Evolutionary conservation across 2,888 invertebrate genomes (phyloP).

Genomic region (Neuroscelio doddi): DNA sequence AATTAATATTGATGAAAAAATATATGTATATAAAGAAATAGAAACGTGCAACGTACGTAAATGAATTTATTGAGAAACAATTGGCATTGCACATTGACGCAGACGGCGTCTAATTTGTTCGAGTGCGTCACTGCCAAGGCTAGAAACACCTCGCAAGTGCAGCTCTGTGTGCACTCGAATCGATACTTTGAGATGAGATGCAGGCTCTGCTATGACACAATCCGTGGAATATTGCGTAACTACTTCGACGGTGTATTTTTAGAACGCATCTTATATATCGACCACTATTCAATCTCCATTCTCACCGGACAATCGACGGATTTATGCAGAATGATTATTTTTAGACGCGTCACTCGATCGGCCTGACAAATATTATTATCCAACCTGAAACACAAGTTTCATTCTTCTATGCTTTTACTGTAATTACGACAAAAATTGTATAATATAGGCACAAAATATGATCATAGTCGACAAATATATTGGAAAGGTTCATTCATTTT

Average conservation of each 20-base stretch:
- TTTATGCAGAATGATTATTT: slow-evolving; percentile 31
- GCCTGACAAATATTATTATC: slow-evolving; percentile 22
- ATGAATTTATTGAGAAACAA: slow-evolving; percentile 20
- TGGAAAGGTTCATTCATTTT: too few species aligned
- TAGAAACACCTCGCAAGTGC: slow-evolving; percentile 52
- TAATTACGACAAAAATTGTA: too few species aligned
- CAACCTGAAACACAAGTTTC: too few species aligned
- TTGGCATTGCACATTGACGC: slow-evolving; percentile 12
- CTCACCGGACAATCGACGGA: slow-evolving; percentile 37
- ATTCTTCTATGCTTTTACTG: too few species aligned
- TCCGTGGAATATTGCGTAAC: slow-evolving; percentile 36
- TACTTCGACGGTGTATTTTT: slow-evolving; percentile 33
- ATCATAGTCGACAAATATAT: too few species aligned
- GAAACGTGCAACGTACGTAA: background rate
- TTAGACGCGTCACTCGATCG: slow-evolving; percentile 25
- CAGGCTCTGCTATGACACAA: slow-evolving; percentile 39
- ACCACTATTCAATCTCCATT: slow-evolving; percentile 37
- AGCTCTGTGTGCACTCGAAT: slow-evolving; percentile 13
- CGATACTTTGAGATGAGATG: slow-evolving; percentile 28
- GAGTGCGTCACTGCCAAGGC: slow-evolving; percentile 54
- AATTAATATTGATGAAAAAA: too few species aligned
- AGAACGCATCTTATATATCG: slow-evolving; percentile 32
- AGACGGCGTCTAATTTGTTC: slow-evolving; percentile 50
- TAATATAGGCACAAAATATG: too few species aligned
- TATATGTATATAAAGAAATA: too few species aligned